phyloP scores from a whole-genome alignment of 2,888 invertebrate species.

The Drosophila parthenogenetica region DNA sequence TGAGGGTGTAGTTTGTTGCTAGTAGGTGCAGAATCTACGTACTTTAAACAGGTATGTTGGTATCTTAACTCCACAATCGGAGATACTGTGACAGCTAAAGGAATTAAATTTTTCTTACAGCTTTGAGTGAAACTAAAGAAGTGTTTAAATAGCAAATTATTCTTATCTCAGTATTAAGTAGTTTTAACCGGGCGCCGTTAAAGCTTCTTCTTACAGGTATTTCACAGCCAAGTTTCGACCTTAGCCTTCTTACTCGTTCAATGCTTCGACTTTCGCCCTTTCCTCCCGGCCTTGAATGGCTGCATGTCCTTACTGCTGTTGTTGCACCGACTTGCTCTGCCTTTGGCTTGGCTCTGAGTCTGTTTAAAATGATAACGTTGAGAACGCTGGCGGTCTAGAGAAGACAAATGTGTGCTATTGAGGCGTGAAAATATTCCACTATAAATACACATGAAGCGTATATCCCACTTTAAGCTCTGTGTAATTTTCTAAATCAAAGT shows the following conservation, averaged over 20 bases:
- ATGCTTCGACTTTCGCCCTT: constrained; percentile 34
- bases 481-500: constrained; percentile 56
- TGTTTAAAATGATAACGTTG: constrained; percentile 79
- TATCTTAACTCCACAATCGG: too few species aligned
- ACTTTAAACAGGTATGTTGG: too few species aligned
- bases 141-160: too few species aligned
- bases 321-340: constrained; percentile 11
- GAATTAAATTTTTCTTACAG: too few species aligned
- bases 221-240: neutral
- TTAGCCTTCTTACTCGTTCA: constrained; percentile 14
- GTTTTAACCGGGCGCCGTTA: neutral
- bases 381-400: constrained; percentile 55
- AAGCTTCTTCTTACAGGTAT: neutral
- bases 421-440: constrained; percentile 79
- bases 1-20: neutral
- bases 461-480: constrained; percentile 55
- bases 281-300: neutral
- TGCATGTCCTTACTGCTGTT: constrained; percentile 41
- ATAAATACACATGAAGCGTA: constrained; percentile 65
- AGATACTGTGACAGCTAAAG: too few species aligned
- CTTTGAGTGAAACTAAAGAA: too few species aligned
- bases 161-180: too few species aligned
- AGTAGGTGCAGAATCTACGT: too few species aligned
- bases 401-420: constrained; percentile 78
- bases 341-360: constrained; percentile 50